Conservation (phyloP, 2,888 invertebrate species). For the Diogma glabrata region DNA sequence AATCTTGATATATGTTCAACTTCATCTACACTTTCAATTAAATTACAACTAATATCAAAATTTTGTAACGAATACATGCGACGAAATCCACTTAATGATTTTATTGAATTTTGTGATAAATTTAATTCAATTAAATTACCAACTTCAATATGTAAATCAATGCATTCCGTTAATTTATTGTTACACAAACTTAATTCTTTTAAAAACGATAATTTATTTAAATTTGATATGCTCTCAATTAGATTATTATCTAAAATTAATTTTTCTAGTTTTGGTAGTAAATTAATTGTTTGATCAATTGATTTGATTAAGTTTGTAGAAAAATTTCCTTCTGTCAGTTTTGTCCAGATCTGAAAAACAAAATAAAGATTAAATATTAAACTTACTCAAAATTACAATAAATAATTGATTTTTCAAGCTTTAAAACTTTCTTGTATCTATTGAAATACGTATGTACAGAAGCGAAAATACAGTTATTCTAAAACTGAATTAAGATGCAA, state of each 20-base stretch:
- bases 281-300: slow-evolving; percentile 70
- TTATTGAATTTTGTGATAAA: slow-evolving; percentile 73
- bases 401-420: too few relatives aligned
- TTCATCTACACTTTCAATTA: slow-evolving; percentile 67
- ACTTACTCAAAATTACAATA: too few relatives aligned
- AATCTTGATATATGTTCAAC: slow-evolving; percentile 67
- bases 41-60: slow-evolving; percentile 78
- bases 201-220: slow-evolving; percentile 67
- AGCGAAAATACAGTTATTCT: too few relatives aligned
- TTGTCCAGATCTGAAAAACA: slow-evolving; percentile 56
- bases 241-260: slow-evolving; percentile 69
- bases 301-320: slow-evolving; percentile 52
- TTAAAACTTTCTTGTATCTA: too few relatives aligned
- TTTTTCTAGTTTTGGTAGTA: slow-evolving; percentile 58
- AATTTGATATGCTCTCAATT: slow-evolving; percentile 58
- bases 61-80: slow-evolving; percentile 78
- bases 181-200: slow-evolving; percentile 66
- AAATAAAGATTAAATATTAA: too few relatives aligned
- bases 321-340: slow-evolving; percentile 52
- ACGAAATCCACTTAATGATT: slow-evolving; percentile 56
- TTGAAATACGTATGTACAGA: too few relatives aligned
- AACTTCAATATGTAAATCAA: slow-evolving; percentile 70
- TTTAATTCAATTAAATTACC: slow-evolving; percentile 81
- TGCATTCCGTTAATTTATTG: slow-evolving; percentile 60
- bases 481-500: too few relatives aligned